phyloP scores from a whole-genome alignment of 2,113 vertebrate genomes.

The Guaruba guarouba region DNA sequence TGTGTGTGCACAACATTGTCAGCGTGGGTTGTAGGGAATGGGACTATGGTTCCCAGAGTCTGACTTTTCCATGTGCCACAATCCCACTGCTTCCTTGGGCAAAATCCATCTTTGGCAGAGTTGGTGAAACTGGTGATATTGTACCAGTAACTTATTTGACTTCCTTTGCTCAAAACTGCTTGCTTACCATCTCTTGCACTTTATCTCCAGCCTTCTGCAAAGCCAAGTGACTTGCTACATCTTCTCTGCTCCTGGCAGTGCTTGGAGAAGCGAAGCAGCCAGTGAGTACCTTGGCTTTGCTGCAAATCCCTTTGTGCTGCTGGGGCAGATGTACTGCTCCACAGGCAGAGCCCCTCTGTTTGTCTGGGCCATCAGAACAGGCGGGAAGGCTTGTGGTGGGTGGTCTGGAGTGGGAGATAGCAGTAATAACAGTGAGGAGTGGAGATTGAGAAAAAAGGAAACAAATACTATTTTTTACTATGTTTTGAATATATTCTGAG shows the following conservation, averaged over 20 bases:
- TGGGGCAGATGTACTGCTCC: background rate
- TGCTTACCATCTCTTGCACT: background rate
- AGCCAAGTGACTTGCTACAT: background rate
- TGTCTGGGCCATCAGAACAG: background rate
- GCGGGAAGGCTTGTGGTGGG: background rate
- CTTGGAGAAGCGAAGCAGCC: background rate
- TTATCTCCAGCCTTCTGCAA: background rate
- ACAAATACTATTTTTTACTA: background rate
- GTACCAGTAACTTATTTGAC: background rate
- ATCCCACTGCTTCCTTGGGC: background rate
- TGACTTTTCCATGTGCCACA: background rate
- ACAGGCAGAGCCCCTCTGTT: background rate
- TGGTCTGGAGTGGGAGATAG: background rate
- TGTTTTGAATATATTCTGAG: background rate
- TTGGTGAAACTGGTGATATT: background rate
- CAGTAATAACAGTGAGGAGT: background rate
- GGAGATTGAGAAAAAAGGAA: background rate
- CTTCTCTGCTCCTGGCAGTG: background rate
- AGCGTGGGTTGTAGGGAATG: background rate
- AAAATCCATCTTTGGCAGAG: background rate
- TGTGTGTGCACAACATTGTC: fast-evolving
- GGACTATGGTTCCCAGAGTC: background rate
- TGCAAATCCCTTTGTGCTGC: background rate
- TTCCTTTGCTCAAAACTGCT: background rate
- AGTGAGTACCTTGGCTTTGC: background rate